phyloP scores from a whole-genome alignment of 2,113 vertebrate species.

The Prunella fulvescens region DNA sequence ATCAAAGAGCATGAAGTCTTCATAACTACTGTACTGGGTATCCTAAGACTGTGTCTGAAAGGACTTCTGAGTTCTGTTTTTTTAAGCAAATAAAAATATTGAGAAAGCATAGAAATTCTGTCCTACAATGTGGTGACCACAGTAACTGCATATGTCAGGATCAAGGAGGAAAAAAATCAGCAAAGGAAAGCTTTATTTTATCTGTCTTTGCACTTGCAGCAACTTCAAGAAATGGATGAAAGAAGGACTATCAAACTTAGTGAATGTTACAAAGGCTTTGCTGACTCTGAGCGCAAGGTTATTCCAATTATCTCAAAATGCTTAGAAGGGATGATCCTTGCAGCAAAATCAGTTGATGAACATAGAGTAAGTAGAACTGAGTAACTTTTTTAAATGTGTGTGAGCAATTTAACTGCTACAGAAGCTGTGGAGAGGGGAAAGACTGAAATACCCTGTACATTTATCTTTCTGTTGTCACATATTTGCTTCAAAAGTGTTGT shows the following conservation, averaged over 20 bases:
- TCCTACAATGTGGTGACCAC: neutral
- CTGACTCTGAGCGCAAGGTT: conserved; percentile 93
- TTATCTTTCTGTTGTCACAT: neutral
- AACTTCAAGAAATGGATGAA: conserved; percentile 97
- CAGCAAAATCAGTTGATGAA: conserved; percentile 94
- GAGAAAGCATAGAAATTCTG: neutral
- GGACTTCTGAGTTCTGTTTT: neutral
- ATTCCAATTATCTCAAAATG: conserved; percentile 96
- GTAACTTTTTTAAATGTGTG: neutral
- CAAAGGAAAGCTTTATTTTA: conserved; percentile 1
- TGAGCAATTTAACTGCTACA: neutral
- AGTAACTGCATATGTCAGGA: neutral
- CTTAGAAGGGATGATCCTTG: conserved; percentile 95
- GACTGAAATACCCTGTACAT: neutral
- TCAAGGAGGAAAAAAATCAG: fast-evolving
- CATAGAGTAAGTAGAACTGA: conserved; percentile 78
- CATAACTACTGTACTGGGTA: neutral
- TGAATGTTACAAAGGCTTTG: conserved; percentile 93
- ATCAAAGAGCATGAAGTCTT: neutral
- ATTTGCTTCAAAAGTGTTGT: neutral
- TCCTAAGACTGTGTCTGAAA: neutral
- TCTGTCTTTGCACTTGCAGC: conserved; percentile 72
- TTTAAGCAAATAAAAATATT: neutral
- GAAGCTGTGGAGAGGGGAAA: neutral
- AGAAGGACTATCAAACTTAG: conserved; percentile 92